These are phyloP conservation scores for Spodoptera frugiperda DNA, from an alignment of 1,140 invertebrate species.

Conservation along the genomic window DNA sequence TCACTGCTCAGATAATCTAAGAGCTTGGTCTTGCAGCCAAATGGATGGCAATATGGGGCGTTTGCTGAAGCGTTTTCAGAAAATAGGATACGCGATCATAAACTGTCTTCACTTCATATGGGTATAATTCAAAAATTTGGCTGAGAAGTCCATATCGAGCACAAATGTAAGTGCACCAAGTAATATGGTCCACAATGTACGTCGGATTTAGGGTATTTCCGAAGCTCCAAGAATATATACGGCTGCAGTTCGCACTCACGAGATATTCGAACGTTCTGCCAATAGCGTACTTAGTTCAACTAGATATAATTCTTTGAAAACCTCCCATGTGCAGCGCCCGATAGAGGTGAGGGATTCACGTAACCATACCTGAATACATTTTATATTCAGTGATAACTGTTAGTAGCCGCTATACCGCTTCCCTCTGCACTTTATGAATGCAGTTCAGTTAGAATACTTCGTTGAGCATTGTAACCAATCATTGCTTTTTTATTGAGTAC, in stretches of 20 bases:
- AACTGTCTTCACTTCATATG: slow-evolving; percentile 77
- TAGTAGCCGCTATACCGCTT: not conserved
- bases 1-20: slow-evolving; percentile 48
- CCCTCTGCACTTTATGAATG: slow-evolving; percentile 27
- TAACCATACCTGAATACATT: slow-evolving; percentile 32
- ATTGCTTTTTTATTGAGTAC: not conserved
- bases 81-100: slow-evolving; percentile 73
- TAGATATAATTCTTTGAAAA: slow-evolving; percentile 52
- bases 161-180: slow-evolving; percentile 67
- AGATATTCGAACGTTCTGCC: slow-evolving; percentile 53
- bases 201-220: slow-evolving; percentile 74
- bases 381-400: slow-evolving; percentile 7
- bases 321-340: slow-evolving; percentile 46
- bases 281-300: slow-evolving; percentile 55
- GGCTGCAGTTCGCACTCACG: slow-evolving; percentile 60
- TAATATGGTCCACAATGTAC: slow-evolving; percentile 73
- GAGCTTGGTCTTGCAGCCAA: slow-evolving; percentile 66
- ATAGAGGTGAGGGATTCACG: slow-evolving; percentile 33
- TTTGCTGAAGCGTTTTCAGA: slow-evolving; percentile 69
- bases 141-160: slow-evolving; percentile 63
- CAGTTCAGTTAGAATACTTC: slow-evolving; percentile 10
- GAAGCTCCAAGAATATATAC: slow-evolving; percentile 68
- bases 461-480: not conserved
- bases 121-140: slow-evolving; percentile 81
- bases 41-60: slow-evolving; percentile 69